phyloP scores from a whole-genome alignment of 2,888 invertebrate genomes.

The Coenonympha glycerion region DNA sequence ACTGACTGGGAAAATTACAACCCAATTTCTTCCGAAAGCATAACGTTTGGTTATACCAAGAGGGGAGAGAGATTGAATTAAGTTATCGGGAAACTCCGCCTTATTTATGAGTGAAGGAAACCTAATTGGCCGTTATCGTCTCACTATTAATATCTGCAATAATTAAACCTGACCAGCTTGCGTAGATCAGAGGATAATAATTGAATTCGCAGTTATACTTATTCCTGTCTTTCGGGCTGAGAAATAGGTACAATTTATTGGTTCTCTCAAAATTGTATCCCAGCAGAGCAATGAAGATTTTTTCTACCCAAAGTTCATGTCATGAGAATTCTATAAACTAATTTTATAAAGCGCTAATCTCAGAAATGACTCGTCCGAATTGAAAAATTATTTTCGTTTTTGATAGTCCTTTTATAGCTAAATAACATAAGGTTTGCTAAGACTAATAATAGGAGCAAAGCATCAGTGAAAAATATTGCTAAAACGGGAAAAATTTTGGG shows the following conservation, averaged over 20 bases:
- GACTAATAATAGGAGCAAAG: no score
- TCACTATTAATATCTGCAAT: conserved; percentile 64
- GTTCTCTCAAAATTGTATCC: no score
- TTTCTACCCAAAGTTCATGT: no score
- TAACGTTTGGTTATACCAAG: conserved; percentile 50
- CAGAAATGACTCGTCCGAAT: no score
- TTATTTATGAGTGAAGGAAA: conserved; percentile 59
- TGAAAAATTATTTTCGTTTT: no score
- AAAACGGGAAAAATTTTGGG: no score
- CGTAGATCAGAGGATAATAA: conserved; percentile 44
- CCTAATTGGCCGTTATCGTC: conserved; percentile 54
- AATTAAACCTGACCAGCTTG: conserved; percentile 59
- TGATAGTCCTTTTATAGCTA: no score
- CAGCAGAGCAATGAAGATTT: no score
- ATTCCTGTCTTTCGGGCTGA: neutral
- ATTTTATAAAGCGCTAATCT: no score
- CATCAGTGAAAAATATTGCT: no score
- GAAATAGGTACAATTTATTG: neutral
- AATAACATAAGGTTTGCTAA: no score
- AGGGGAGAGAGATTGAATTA: conserved; percentile 69
- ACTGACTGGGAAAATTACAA: neutral
- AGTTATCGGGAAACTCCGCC: conserved; percentile 52
- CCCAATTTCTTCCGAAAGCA: conserved; percentile 45
- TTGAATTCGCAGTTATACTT: conserved; percentile 20
- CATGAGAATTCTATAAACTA: no score